Evolutionary conservation across 2,888 invertebrate species (phyloP), one percentile per base, ranked within the genome.

Genomic region (Drosophila crucigera): DNA sequence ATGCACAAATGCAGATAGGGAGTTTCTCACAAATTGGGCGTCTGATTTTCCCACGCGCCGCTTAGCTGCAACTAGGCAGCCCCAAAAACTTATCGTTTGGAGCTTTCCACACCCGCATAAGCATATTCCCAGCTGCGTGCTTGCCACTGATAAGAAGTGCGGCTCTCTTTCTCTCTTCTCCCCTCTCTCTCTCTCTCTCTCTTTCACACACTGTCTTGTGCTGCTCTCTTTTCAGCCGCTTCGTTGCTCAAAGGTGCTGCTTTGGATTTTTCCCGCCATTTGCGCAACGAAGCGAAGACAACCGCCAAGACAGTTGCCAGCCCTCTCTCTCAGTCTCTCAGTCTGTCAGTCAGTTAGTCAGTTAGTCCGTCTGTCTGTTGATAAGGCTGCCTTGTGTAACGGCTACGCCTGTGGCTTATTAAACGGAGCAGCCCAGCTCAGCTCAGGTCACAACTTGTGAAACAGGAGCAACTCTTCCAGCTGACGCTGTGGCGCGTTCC

Each of bases 261-360:
- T 55, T 72, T 68, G 67, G 70, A 77, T 65, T 82, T 89, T 90
- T 84, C 85, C 90, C 85, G 85, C 85, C 85, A 88, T 76, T 90
- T 86, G 90, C 75, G 72, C 88, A 88, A 49, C 90, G 85, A 84
- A 86, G 75, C 90, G 89, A 76, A 84, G 88, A 80, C 82, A 80
- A 58, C 58, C 60, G 81, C 65, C 78, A 80, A 84, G 89, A 84
- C 80, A 82, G 80, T 56, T 50, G 41, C 43, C 47, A 33, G 33
- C 19, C 28, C 22, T 61, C 50, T 33, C 28, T 50, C 39, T 31
- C 50, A 55, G 5, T 25, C 55, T 39, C 43, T 71, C 61, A 14
- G 22, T 30, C 31, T 14, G n/a, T 41, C 31, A 16, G 19, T 35
- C 39, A 28, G 22, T 39, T 56, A 1, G 19, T 25, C 52, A 9